Evolutionary conservation across 1,140 invertebrate species (phyloP).

Genomic region (Pseudachorutes palmiensis): DNA sequence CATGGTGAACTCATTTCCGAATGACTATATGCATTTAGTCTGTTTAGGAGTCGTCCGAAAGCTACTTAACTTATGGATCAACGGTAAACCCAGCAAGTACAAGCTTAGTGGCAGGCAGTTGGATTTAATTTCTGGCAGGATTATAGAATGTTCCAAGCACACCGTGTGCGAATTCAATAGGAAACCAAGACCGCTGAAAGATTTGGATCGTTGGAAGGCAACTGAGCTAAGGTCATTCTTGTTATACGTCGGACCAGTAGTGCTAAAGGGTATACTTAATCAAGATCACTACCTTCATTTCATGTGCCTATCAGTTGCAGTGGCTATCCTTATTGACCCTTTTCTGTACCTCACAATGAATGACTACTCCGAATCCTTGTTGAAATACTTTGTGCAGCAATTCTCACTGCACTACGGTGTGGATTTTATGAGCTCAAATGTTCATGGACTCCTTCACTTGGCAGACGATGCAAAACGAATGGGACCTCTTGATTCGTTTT

Average conservation of each 20-base stretch:
- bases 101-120: not conserved
- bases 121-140: not conserved
- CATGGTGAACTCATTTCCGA: constrained; percentile 40
- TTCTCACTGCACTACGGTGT: constrained; percentile 9
- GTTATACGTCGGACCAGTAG: not conserved
- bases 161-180: not conserved
- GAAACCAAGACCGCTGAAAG: constrained; percentile 3
- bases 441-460: constrained; percentile 29
- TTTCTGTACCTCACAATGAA: not conserved
- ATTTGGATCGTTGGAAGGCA: constrained; percentile 8
- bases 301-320: not conserved
- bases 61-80: constrained; percentile 40
- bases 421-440: constrained; percentile 17
- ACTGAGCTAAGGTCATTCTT: constrained; percentile 5
- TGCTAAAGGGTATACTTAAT: not conserved
- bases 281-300: not conserved
- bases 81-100: not conserved
- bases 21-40: constrained; percentile 45
- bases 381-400: constrained; percentile 14
- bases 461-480: constrained; percentile 15
- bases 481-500: constrained; percentile 24
- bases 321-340: not conserved
- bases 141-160: not conserved
- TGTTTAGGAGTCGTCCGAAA: constrained; percentile 43
- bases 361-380: constrained; percentile 1